phyloP scores from a whole-genome alignment of 2,797 vertebrate species.

The Lophius americanus region DNA sequence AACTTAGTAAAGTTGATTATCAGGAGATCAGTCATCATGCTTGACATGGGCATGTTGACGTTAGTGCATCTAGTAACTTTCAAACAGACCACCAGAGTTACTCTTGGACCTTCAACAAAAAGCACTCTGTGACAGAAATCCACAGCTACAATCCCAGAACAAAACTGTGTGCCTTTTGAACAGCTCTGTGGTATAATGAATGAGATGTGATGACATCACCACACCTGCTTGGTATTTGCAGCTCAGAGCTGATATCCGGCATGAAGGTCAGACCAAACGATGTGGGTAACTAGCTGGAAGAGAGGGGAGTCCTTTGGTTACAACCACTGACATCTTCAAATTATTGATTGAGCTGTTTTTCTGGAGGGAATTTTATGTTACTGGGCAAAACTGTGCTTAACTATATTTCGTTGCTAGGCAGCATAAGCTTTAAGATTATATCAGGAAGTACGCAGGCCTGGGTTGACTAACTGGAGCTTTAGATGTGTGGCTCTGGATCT shows the following conservation, averaged over 20 bases:
- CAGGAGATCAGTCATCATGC: conserved; percentile 42
- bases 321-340: conserved; percentile 35
- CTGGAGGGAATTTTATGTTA: conserved; percentile 23
- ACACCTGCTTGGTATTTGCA: conserved; percentile 76
- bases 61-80: conserved; percentile 28
- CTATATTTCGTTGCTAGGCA: conserved; percentile 57
- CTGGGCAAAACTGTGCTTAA: conserved; percentile 44
- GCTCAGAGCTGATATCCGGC: conserved; percentile 46
- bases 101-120: conserved; percentile 18
- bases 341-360: conserved; percentile 39
- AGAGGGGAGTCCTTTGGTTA: conserved; percentile 32
- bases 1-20: conserved; percentile 5
- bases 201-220: conserved; percentile 67
- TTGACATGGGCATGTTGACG: conserved; percentile 30
- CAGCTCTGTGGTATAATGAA: conserved; percentile 48
- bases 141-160: conserved; percentile 18
- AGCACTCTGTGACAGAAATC: conserved; percentile 24
- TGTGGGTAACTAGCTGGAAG: conserved; percentile 29
- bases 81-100: conserved; percentile 14
- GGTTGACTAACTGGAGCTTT: conserved; percentile 31
- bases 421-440: conserved; percentile 46
- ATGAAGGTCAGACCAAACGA: conserved; percentile 52
- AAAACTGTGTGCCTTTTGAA: conserved; percentile 29
- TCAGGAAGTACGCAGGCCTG: conserved; percentile 18
- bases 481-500: conserved; percentile 40